Evolutionary conservation across 1,140 invertebrate genomes (phyloP).

Genomic region (Apocrypta bakeri): DNA sequence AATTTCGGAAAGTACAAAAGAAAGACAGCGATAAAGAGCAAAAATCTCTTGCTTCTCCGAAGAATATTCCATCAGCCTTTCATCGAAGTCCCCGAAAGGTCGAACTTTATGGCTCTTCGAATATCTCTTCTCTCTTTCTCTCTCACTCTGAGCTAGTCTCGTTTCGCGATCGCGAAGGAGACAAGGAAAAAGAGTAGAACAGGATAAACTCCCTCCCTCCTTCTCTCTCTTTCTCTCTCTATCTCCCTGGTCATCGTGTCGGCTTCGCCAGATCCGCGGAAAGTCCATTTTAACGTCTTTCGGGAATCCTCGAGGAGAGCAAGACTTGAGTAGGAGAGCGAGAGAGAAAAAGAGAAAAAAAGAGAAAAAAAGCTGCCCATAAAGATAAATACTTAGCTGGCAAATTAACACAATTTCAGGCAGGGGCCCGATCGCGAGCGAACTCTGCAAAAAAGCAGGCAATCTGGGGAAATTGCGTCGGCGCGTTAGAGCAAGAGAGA

Average conservation of each 20-base stretch:
- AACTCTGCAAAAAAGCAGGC: slow-evolving; percentile 38
- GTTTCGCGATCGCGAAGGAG: not conserved
- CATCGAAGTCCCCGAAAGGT: slow-evolving; percentile 52
- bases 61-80: slow-evolving; percentile 53
- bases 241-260: not conserved
- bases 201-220: not conserved
- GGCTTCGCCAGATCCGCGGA: slow-evolving; percentile 43
- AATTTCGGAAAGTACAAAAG: slow-evolving; percentile 37
- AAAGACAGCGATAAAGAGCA: slow-evolving; percentile 11
- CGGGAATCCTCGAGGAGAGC: slow-evolving; percentile 37
- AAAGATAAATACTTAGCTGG: slow-evolving; percentile 51
- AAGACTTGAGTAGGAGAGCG: too few species aligned
- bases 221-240: too few species aligned
- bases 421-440: slow-evolving; percentile 11
- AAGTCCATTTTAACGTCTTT: slow-evolving; percentile 52
- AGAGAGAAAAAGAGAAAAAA: not conserved
- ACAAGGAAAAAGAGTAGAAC: not conserved
- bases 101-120: slow-evolving; percentile 49
- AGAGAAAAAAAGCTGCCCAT: not conserved
- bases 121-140: too few species aligned
- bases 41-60: slow-evolving; percentile 49
- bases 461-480: slow-evolving; percentile 51
- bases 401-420: slow-evolving; percentile 52
- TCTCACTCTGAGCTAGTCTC: not conserved
- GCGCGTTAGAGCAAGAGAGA: not conserved